A percentile compares a stretch with the other conserved stretches of the same genome.
Evolutionary conservation across 2,797 vertebrate species (phyloP).

Genomic region (Tinamus major): DNA sequence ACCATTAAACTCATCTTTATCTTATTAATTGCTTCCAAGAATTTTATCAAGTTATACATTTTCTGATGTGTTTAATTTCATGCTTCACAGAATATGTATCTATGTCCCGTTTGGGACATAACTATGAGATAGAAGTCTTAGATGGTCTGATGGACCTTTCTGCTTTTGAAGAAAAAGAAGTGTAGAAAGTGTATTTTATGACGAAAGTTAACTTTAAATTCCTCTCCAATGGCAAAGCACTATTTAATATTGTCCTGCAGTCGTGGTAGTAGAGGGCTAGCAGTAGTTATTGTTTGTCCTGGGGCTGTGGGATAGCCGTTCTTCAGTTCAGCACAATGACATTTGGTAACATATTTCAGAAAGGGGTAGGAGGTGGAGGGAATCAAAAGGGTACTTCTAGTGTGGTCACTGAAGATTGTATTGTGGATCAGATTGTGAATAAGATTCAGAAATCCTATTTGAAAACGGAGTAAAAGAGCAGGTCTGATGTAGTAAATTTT

Average conservation of each 20-base stretch:
- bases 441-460: background rate
- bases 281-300: background rate
- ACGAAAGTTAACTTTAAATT: background rate
- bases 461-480: background rate
- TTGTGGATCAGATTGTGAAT: background rate
- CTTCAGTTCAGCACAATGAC: background rate
- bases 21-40: background rate
- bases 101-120: background rate
- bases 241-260: background rate
- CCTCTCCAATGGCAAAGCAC: background rate
- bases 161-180: background rate
- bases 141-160: background rate
- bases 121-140: background rate
- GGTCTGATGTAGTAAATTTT: background rate
- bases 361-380: background rate
- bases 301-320: background rate
- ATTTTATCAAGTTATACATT: fast-evolving
- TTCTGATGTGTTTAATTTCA: background rate
- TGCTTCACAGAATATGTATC: fast-evolving
- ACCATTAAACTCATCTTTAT: background rate
- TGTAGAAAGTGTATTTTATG: background rate
- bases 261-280: background rate
- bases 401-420: background rate
- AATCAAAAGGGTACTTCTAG: background rate
- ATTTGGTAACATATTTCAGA: background rate